A percentile compares a stretch with the other conserved stretches of the same genome.
phyloP scores from a whole-genome alignment of 92 coral and sea anemone genomes.

The Epizoanthus fatuus region DNA sequence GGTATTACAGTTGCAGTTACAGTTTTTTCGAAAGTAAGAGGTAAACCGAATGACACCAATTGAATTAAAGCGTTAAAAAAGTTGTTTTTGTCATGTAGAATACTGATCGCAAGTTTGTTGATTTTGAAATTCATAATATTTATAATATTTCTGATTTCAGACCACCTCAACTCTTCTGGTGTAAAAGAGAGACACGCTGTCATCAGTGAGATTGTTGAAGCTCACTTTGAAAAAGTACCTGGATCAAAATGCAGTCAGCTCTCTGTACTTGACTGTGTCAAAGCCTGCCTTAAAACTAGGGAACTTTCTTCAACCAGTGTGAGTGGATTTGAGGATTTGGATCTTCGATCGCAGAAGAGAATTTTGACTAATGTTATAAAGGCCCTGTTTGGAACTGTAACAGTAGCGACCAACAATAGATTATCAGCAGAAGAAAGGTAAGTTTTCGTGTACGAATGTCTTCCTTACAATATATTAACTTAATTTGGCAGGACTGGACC shows the following conservation, averaged over 20 bases:
- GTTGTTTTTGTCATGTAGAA: too few relatives aligned
- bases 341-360: neutral
- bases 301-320: conserved; percentile 7
- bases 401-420: too few relatives aligned
- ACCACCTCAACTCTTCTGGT: neutral
- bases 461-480: too few relatives aligned
- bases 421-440: too few relatives aligned
- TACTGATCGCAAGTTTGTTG: too few relatives aligned
- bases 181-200: neutral
- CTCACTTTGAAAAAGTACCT: neutral
- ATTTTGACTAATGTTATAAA: too few relatives aligned
- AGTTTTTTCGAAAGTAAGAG: neutral
- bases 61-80: neutral
- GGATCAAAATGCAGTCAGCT: conserved; percentile 1
- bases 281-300: neutral
- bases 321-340: neutral
- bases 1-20: too few relatives aligned
- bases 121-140: neutral
- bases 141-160: neutral
- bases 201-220: neutral
- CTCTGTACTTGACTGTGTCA: conserved; percentile 3
- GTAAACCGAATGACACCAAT: neutral
- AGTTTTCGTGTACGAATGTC: too few relatives aligned
- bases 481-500: too few relatives aligned
- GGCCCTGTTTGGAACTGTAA: too few relatives aligned